Evolutionary conservation across 2,888 invertebrate genomes (phyloP).

Genomic region (Epicampocera succincta): DNA sequence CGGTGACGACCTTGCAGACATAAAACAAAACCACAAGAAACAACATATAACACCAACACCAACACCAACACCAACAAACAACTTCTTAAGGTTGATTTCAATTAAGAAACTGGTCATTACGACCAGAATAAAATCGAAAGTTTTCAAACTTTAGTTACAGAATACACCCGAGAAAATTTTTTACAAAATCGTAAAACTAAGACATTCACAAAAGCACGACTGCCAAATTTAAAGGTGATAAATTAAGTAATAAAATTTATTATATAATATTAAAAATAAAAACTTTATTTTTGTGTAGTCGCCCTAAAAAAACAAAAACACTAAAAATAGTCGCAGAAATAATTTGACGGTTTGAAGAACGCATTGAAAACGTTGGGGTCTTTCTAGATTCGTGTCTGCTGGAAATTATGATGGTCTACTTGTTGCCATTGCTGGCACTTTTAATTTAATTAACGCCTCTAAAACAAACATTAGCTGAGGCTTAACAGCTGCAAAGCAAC

Average conservation of each 20-base stretch:
- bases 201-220: not conserved
- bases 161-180: not conserved
- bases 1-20: constrained; percentile 53
- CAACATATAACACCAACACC: not conserved
- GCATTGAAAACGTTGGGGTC: too few species aligned
- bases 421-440: constrained; percentile 1
- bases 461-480: constrained; percentile 1
- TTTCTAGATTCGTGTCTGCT: not conserved
- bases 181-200: not conserved
- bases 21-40: constrained; percentile 20
- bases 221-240: too few species aligned
- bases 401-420: not conserved
- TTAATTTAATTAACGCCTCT: constrained; percentile 40
- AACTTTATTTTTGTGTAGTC: too few species aligned
- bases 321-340: too few species aligned
- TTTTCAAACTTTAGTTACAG: constrained; percentile 13
- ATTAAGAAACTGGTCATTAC: constrained; percentile 42
- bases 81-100: constrained; percentile 14
- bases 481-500: not conserved
- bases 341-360: too few species aligned
- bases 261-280: too few species aligned
- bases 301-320: too few species aligned
- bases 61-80: constrained; percentile 47
- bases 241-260: too few species aligned
- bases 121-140: constrained; percentile 56